These are phyloP conservation scores for Dicyrtoma fusca DNA, from an alignment of 2,888 invertebrate genomes.

Conservation along the genomic window DNA sequence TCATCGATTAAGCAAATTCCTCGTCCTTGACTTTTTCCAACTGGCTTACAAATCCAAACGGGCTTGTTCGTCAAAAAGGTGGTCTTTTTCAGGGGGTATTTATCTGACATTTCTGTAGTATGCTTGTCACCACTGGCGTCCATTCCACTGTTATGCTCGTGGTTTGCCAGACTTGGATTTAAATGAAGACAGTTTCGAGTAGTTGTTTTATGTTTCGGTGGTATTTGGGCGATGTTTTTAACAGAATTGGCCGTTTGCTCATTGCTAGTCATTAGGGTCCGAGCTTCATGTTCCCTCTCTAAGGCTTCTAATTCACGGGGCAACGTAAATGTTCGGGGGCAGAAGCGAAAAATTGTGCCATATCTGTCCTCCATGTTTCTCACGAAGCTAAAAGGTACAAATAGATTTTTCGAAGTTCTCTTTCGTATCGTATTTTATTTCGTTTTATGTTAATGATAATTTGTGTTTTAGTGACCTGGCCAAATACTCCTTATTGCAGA, in stretches of 20 bases:
- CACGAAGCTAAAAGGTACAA: slow-evolving; percentile 59
- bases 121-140: not conserved
- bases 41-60: slow-evolving; percentile 83
- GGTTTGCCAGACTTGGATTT: not conserved
- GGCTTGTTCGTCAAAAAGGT: slow-evolving; percentile 40
- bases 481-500: slow-evolving; percentile 80
- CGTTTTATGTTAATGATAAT: slow-evolving; percentile 36
- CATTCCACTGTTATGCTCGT: not conserved
- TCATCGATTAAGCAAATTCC: slow-evolving; percentile 78
- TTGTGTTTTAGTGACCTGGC: slow-evolving; percentile 65
- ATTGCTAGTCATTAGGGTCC: slow-evolving; percentile 22
- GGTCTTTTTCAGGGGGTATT: too few species aligned
- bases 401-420: not conserved
- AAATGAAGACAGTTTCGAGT: not conserved
- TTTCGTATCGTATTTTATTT: not conserved
- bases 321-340: slow-evolving; percentile 61
- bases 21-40: slow-evolving; percentile 80
- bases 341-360: slow-evolving; percentile 80
- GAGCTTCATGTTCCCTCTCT: slow-evolving; percentile 36
- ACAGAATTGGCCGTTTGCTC: not conserved
- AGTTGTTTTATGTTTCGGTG: not conserved
- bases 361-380: slow-evolving; percentile 79
- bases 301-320: slow-evolving; percentile 44
- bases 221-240: slow-evolving; percentile 19
- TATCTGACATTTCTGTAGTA: too few species aligned